Evolutionary conservation across 2,113 vertebrate genomes (phyloP).

Genomic region (Plestiodon gilberti): DNA sequence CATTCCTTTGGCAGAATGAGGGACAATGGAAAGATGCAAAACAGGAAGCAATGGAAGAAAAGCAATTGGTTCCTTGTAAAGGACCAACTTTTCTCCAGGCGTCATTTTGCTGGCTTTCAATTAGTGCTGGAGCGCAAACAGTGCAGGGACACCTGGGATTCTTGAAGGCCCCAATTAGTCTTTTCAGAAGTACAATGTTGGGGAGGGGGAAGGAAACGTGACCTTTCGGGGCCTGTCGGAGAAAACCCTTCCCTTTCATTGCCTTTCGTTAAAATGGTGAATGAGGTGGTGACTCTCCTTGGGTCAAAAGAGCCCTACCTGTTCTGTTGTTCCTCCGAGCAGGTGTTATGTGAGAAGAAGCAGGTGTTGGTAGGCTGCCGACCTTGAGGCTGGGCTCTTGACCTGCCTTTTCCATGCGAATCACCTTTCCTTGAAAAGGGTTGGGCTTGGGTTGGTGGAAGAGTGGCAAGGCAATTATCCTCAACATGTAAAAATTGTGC

Average conservation of each 20-base stretch:
- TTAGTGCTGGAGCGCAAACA: accelerated
- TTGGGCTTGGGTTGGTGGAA: constrained; percentile 44
- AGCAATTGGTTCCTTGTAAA: background rate
- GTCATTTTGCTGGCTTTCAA: constrained; percentile 5
- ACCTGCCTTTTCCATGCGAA: constrained; percentile 71
- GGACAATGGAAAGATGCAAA: constrained; percentile 1
- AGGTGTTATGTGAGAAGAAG: constrained; percentile 73
- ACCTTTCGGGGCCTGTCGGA: constrained; percentile 48
- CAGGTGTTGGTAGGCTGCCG: constrained; percentile 72
- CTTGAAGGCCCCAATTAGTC: constrained; percentile 58
- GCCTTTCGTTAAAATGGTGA: constrained; percentile 44
- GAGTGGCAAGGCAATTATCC: constrained; percentile 21
- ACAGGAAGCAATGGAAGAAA: background rate
- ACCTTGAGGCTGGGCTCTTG: constrained; percentile 65
- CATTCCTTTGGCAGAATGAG: background rate
- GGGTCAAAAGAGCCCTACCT: constrained; percentile 56
- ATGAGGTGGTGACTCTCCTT: constrained; percentile 41
- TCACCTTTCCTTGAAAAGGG: constrained; percentile 57
- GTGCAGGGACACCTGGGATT: constrained; percentile 43
- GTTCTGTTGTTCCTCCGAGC: constrained; percentile 61
- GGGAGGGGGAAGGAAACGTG: constrained; percentile 47
- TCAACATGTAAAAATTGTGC: constrained; percentile 30
- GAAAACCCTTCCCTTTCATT: constrained; percentile 54
- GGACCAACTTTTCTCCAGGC: constrained; percentile 26
- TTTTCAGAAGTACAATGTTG: constrained; percentile 41